Base-by-base conservation (phyloP, 2,113 vertebrate species). In the Colaptes auratus region DNA sequence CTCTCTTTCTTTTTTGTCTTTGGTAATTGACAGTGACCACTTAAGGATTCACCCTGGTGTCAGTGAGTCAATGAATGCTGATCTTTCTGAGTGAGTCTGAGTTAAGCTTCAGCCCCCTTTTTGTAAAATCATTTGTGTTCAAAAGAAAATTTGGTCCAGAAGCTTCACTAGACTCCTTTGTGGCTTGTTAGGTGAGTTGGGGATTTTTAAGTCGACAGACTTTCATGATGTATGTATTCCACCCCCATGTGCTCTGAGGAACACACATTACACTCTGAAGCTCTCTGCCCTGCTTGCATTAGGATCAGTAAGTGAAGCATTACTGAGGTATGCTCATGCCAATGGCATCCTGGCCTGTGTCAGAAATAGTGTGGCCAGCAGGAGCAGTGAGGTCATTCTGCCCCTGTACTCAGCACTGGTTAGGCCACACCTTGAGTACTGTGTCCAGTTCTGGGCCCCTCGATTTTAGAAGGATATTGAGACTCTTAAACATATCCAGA, bases 171-270 rank as follows among this genome's bases (percentile, higher is more conserved):
- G 19, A 11, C 36, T 61, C 23, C 6, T 21, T 52, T 12, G 24
- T 52, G 14, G 6, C 20, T 46, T 55, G 15, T 36, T 66, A 31
- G 23, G 11, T 87, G 55, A 39, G 59, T 18, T 39, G 12, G 42
- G 42, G 12, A 44, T 44, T 44, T 44, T 65, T 48, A 5, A 65
- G 16, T 52, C 44, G 42, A 13, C 15, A 35, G 21, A 28, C 31
- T 74, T 60, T 25, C 23, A 30, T 15, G 19, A 12, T 39, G 31
- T 53, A 3, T 28, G 46, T 30, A 17, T 24, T 48, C 31, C 24
- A 5, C 1, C 1, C 15, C 39, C 3, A 0, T 28, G 11, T 36
- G 42, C 53, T 67, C 7, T 6, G 23, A n/a, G 28, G 27, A n/a
- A 7, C 44, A 28, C 16, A 25, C 33, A 13, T 28, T 42, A 9